Percentiles rank a stretch among this genome's conserved stretches.
These are phyloP conservation scores for Cataglyphis rosenhaueri DNA, from an alignment of 2,888 invertebrate species.

Conservation along the genomic window DNA sequence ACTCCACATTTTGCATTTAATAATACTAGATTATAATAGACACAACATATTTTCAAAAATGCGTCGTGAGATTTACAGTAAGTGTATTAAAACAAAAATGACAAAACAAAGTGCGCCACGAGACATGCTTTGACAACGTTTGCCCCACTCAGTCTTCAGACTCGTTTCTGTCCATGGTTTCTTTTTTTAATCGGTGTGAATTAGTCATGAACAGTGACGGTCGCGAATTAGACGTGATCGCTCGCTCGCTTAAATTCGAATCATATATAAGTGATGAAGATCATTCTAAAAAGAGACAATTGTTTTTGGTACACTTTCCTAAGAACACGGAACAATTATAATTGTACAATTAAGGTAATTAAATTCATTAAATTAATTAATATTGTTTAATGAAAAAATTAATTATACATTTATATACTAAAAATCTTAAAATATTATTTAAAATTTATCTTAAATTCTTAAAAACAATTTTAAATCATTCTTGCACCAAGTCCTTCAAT, in stretches of 20 bases:
- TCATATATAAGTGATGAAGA: neutral
- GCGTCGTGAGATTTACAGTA: neutral
- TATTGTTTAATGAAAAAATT: neutral
- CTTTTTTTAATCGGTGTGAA: neutral
- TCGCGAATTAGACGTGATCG: neutral
- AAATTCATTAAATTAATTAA: neutral
- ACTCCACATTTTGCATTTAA: neutral
- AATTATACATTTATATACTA: constrained; percentile 2
- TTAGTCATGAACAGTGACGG: constrained; percentile 8
- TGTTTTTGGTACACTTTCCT: neutral
- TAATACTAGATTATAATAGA: neutral
- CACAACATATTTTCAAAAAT: neutral
- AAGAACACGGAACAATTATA: neutral
- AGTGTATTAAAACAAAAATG: neutral
- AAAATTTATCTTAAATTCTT: neutral
- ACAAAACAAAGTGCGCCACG: neutral
- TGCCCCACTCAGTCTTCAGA: constrained; percentile 8
- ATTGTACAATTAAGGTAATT: neutral
- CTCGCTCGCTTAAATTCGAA: neutral
- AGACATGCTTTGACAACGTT: neutral
- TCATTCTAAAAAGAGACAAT: neutral
- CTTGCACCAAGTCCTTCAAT: neutral
- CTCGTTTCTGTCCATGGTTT: neutral
- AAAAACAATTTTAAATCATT: neutral
- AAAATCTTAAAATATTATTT: neutral